Base-by-base conservation (phyloP, 2,888 invertebrate species). In the Minunthozetes semirufus region DNA sequence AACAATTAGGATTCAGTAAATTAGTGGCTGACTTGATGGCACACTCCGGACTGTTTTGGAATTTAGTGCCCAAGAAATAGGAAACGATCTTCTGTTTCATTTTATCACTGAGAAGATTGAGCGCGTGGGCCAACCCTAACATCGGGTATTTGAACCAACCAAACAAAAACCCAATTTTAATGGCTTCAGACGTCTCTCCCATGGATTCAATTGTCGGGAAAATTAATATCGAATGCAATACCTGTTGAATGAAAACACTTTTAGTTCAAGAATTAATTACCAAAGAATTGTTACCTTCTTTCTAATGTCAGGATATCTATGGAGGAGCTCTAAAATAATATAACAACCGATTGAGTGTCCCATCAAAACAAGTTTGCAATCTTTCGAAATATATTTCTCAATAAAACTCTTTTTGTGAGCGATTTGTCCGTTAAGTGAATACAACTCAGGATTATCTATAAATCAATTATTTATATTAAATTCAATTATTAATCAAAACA, bases 311-410 rank as follows among this genome's bases (percentile, higher is more conserved):
- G 79, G 77, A 38, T 83, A 79, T 25, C 80, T 84, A 78, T 89
- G 86, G 38, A 92, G 81, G 71, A 93, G 81, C 81, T 93, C 89
- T 75, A 93, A 81, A 77, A 89, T 86, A 80, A 94, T 88, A 88
- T 93, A 93, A 73, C 90, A 87, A 4, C 96, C 96, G 80, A 95
- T 92, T 0, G 95, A 95, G 85, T 96, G 95, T 1, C 92, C 94
- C 79, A 95, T 87, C 53, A 95, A 83, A 82, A 93, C 89, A 56
- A 96, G 82, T 81, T 87, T 89, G n/a, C 89, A 87, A 80, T 88
- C 85, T 77, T 85, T 83, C 74, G 92, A 90, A 78, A 94, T 85
- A 81, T 88, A 88, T 79, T 88, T 87, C 79, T 87, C 85, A 75
- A 95, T 88, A 81, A 95, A 90, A 75, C 87, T 86, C 68, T 90